These are phyloP conservation scores for Brachionus angularis DNA, from an alignment of 1,140 invertebrate species.

Conservation along the genomic window DNA sequence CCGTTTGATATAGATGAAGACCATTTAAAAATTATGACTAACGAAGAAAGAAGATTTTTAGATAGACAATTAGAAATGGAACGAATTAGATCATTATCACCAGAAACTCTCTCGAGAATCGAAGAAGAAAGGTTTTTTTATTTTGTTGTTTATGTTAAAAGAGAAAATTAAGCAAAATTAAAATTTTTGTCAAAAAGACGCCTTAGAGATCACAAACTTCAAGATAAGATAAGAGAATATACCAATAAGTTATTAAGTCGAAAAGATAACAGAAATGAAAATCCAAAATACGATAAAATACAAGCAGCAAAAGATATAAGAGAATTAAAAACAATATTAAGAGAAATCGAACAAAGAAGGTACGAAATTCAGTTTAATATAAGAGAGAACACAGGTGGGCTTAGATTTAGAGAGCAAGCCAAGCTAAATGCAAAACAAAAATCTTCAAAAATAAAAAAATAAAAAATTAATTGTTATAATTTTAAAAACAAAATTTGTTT, in stretches of 20 bases:
- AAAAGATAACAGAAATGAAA: conserved; percentile 12
- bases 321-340: conserved; percentile 23
- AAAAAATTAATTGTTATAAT: neutral
- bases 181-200: conserved; percentile 1
- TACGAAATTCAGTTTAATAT: conserved; percentile 37
- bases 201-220: conserved; percentile 28
- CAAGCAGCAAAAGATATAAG: conserved; percentile 34
- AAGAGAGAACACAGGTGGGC: conserved; percentile 7
- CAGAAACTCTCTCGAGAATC: conserved; percentile 48
- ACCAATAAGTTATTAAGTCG: conserved; percentile 6
- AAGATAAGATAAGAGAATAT: conserved; percentile 27
- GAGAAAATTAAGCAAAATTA: neutral
- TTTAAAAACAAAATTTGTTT: conserved; percentile 13
- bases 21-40: conserved; percentile 52
- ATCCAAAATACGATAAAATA: conserved; percentile 21
- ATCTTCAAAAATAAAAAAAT: neutral
- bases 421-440: conserved; percentile 13
- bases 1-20: conserved; percentile 54
- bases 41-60: conserved; percentile 51
- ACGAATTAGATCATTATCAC: conserved; percentile 49
- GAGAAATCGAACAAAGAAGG: conserved; percentile 36
- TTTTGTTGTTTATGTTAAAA: neutral
- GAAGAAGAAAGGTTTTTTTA: conserved; percentile 52
- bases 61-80: conserved; percentile 35
- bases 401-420: conserved; percentile 25